A percentile compares a stretch with the other conserved stretches of the same genome.
Conservation (phyloP, 2,797 vertebrate genomes). For the Propithecus perrieri region DNA sequence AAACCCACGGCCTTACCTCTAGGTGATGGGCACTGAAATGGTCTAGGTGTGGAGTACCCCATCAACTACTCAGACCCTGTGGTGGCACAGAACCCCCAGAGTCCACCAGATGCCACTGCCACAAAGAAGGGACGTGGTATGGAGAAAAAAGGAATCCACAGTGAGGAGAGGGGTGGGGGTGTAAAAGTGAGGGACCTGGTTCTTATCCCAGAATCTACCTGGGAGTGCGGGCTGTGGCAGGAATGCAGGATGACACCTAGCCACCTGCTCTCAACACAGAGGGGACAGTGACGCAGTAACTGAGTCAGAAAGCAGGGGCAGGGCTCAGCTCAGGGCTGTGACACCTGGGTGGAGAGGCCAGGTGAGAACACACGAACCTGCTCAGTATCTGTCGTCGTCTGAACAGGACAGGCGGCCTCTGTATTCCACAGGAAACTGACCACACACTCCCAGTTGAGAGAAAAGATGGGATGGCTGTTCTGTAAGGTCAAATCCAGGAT, state of each 20-base stretch:
- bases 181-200: neutral
- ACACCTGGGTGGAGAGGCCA: fast-evolving
- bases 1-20: neutral
- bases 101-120: neutral
- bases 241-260: neutral
- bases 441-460: constrained; percentile 91
- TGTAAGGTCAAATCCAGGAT: constrained; percentile 77
- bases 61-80: neutral
- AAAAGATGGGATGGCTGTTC: constrained; percentile 90
- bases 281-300: fast-evolving
- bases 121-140: fast-evolving
- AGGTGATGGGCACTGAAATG: neutral
- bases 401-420: constrained; percentile 93
- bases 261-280: fast-evolving
- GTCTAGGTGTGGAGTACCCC: fast-evolving
- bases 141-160: neutral
- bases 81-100: neutral
- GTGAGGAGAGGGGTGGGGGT: fast-evolving
- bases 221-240: fast-evolving
- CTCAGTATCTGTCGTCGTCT: constrained; percentile 84
- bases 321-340: neutral
- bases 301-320: fast-evolving
- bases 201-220: neutral
- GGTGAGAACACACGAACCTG: constrained; percentile 82
- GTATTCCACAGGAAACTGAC: constrained; percentile 94